Conservation (phyloP, 2,113 vertebrate genomes). For the Leuciscus idus region DNA sequence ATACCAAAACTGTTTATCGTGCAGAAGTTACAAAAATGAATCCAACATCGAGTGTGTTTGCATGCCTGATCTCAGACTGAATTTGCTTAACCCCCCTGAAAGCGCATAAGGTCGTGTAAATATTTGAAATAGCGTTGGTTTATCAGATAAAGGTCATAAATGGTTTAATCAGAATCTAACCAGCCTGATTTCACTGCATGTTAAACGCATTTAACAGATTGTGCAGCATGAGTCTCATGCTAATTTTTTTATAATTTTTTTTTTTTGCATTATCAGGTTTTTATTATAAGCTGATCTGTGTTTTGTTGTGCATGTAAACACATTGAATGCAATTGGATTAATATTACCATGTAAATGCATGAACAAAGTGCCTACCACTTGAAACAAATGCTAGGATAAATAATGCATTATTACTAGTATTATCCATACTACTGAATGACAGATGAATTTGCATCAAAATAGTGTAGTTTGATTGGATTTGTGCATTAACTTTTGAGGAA, state of each 20-base stretch:
- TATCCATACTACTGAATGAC: not conserved
- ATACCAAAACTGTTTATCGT: not conserved
- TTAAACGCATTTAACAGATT: not conserved
- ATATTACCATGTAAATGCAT: not conserved
- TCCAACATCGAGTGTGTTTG: constrained; percentile 2
- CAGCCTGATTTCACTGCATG: constrained; percentile 2
- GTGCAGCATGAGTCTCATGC: not conserved
- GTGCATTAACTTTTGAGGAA: not conserved
- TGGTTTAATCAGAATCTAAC: not conserved
- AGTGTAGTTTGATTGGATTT: not conserved
- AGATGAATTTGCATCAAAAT: not conserved
- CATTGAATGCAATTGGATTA: not conserved
- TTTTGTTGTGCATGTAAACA: not conserved
- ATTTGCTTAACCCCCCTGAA: not conserved
- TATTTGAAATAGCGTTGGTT: constrained; percentile 8
- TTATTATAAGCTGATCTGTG: not conserved
- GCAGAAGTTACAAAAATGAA: not conserved
- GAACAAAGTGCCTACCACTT: not conserved
- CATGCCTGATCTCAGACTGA: not conserved
- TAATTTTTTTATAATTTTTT: not conserved
- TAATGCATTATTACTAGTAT: not conserved
- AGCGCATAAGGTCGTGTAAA: constrained; percentile 6
- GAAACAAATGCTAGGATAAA: too few relatives aligned
- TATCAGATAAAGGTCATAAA: constrained; percentile 23
- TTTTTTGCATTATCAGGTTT: not conserved